A percentile compares a stretch with the other conserved stretches of the same genome.
These are phyloP conservation scores for Cryptotis parvus DNA, from an alignment of 2,113 vertebrate species.

Conservation along the genomic window DNA sequence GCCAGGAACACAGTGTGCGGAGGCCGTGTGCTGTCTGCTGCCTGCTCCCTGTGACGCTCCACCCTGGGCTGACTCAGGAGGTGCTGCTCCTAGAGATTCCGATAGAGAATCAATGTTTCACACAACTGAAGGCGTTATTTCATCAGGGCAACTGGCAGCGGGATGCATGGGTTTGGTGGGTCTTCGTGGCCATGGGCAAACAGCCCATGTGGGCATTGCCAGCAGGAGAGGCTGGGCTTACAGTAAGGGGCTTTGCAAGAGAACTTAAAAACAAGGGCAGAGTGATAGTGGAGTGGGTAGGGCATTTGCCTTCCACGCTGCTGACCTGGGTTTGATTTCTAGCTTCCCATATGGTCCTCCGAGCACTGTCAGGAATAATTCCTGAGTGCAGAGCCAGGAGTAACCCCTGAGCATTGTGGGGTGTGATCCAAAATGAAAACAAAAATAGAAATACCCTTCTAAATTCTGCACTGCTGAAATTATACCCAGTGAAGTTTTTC, in stretches of 20 bases:
- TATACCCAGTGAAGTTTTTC: not conserved
- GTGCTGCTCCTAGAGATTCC: not conserved
- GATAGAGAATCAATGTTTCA: not conserved
- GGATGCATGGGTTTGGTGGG: not conserved
- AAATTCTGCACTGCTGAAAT: not conserved
- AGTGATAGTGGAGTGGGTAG: too few relatives aligned
- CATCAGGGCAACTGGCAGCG: not conserved
- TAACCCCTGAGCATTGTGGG: too few relatives aligned
- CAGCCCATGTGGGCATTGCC: not conserved
- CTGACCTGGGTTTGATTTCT: too few relatives aligned
- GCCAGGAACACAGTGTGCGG: too few relatives aligned
- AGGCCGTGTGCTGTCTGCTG: too few relatives aligned
- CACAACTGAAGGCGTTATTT: slow-evolving; percentile 30
- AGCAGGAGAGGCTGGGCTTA: not conserved
- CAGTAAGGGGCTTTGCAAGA: not conserved
- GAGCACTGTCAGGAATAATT: too few relatives aligned
- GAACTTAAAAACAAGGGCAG: too few relatives aligned
- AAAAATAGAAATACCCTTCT: not conserved
- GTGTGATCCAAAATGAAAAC: too few relatives aligned
- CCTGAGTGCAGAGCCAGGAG: too few relatives aligned
- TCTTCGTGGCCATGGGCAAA: slow-evolving; percentile 22
- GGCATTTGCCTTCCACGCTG: too few relatives aligned
- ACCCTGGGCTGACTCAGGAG: not conserved
- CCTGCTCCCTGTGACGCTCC: too few relatives aligned
- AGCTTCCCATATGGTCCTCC: too few relatives aligned